Percentiles rank a stretch among this genome's conserved stretches.
Conservation (phyloP, 2,888 invertebrate species). For the Willowsia nigromaculata region DNA sequence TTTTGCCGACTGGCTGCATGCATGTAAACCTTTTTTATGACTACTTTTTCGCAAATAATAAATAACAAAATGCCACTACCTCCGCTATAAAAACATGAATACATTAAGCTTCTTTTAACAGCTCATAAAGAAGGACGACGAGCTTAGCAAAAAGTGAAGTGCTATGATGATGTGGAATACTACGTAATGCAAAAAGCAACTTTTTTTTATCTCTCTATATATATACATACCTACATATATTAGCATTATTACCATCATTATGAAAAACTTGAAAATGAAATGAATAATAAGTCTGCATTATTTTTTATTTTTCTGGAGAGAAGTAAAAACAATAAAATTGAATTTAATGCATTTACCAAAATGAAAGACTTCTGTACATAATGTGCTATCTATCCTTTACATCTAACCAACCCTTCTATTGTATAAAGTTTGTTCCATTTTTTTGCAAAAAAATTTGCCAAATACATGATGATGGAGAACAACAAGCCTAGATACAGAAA, state of each 20-base stretch:
- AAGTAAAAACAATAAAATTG: conserved; percentile 1
- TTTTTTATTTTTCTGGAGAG: background rate
- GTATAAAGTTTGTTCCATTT: too few species aligned
- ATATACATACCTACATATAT: background rate
- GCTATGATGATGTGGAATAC: background rate
- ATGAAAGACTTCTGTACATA: background rate
- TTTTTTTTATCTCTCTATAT: background rate
- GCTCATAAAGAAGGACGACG: background rate
- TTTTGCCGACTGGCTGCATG: background rate
- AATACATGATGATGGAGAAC: too few species aligned
- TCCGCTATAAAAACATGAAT: background rate
- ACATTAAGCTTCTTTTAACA: background rate
- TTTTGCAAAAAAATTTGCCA: background rate
- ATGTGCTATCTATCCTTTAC: too few species aligned
- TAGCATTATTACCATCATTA: background rate
- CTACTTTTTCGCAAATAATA: background rate
- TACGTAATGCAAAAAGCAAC: background rate
- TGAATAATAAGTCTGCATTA: conserved; percentile 18
- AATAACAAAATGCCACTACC: background rate
- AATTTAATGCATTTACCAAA: conserved; percentile 17
- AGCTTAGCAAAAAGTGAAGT: background rate
- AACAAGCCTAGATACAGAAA: too few species aligned
- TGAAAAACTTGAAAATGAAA: background rate
- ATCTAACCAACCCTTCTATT: too few species aligned
- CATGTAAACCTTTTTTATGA: background rate